phyloP scores from a whole-genome alignment of 2,797 vertebrate genomes.

The Oreochromis grahami region DNA sequence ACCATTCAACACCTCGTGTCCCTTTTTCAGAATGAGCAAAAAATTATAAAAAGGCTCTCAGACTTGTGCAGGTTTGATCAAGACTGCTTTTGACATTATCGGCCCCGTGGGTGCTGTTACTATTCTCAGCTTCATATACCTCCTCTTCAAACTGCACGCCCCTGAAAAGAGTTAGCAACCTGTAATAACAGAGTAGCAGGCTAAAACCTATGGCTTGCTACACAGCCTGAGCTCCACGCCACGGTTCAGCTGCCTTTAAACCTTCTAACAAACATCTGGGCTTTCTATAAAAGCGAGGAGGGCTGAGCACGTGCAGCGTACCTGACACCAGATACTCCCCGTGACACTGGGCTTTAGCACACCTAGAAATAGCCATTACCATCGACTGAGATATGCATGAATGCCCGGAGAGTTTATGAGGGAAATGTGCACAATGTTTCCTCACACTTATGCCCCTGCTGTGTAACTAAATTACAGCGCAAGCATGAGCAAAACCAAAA shows the following conservation, averaged over 20 bases:
- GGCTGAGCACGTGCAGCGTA: constrained; percentile 10
- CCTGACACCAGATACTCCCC: constrained; percentile 58
- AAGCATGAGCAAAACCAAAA: constrained; percentile 18
- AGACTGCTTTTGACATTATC: constrained; percentile 50
- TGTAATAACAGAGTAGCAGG: constrained; percentile 39
- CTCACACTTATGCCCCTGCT: neutral
- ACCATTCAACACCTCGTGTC: neutral
- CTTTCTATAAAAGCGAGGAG: constrained; percentile 35
- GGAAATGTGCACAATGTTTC: constrained; percentile 14
- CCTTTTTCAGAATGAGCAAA: constrained; percentile 2
- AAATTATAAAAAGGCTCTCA: neutral
- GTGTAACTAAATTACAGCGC: neutral
- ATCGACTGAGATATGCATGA: neutral
- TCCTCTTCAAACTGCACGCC: constrained; percentile 42
- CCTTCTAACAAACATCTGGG: constrained; percentile 63
- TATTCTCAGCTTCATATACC: constrained; percentile 26
- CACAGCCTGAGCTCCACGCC: constrained; percentile 13
- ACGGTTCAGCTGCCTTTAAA: constrained; percentile 34
- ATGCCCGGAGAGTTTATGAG: constrained; percentile 15
- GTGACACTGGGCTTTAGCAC: constrained; percentile 29
- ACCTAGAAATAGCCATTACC: constrained; percentile 2
- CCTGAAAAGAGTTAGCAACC: constrained; percentile 53
- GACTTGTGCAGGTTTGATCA: constrained; percentile 35
- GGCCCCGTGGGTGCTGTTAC: constrained; percentile 25
- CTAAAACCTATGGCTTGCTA: constrained; percentile 31